These are phyloP conservation scores for Gopherus evgoodei DNA, from an alignment of 2,113 vertebrate species.

Conservation along the genomic window DNA sequence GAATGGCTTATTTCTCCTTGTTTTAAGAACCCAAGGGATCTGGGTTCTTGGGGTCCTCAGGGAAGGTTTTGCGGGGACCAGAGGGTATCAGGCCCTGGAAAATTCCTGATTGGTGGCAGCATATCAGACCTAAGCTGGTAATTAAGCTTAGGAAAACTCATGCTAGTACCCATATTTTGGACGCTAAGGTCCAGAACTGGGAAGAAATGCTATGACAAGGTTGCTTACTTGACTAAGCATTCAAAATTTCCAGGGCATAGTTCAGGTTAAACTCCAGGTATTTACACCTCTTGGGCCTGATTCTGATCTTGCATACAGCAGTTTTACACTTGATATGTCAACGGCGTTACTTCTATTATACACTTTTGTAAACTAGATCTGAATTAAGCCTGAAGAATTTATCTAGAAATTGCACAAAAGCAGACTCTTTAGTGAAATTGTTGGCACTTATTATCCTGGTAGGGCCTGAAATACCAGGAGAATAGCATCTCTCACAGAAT, in stretches of 20 bases:
- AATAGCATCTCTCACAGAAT: not conserved
- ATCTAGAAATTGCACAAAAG: not conserved
- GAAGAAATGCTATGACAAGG: too few species aligned
- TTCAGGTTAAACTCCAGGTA: not conserved
- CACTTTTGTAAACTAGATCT: not conserved
- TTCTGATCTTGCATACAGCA: not conserved
- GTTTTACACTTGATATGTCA: not conserved
- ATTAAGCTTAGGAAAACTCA: too few species aligned
- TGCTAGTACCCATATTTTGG: too few species aligned
- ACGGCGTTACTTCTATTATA: not conserved
- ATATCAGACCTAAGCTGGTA: too few species aligned
- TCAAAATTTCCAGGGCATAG: slow-evolving; percentile 34
- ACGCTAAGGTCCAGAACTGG: too few species aligned
- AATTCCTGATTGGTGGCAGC: too few species aligned
- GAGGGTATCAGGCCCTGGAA: too few species aligned
- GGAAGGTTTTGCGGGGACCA: too few species aligned
- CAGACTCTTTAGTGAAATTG: not conserved
- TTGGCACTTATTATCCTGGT: not conserved
- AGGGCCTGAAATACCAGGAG: not conserved
- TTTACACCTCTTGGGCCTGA: not conserved
- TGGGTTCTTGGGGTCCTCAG: too few species aligned
- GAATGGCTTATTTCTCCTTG: too few species aligned
- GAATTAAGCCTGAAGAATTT: not conserved
- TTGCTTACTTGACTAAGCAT: slow-evolving; percentile 8
- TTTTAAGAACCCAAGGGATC: too few species aligned